Percentiles rank a stretch among this genome's conserved stretches.
These are phyloP conservation scores for Cryptosula pallasiana DNA, from an alignment of 2,888 invertebrate species.

Conservation along the genomic window DNA sequence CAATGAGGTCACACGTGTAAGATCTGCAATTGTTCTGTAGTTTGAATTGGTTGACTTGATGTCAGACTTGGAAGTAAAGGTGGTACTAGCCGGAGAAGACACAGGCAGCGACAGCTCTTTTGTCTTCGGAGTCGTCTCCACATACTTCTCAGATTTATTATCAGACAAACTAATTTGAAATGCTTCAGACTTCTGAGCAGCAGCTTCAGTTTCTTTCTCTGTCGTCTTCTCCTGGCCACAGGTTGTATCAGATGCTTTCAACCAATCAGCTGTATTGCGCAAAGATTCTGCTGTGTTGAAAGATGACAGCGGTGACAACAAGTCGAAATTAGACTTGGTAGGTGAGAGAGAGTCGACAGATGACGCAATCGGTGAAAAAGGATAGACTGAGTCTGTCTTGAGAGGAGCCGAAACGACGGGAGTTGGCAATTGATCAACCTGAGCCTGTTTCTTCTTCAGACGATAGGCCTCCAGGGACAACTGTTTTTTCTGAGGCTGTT, in stretches of 20 bases:
- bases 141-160: not conserved
- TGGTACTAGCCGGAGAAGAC: not conserved
- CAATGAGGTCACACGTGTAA: slow-evolving; percentile 12
- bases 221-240: not conserved
- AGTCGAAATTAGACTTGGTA: not conserved
- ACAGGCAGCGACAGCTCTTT: not conserved
- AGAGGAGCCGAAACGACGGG: not conserved
- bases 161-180: not conserved
- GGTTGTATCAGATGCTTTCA: not conserved
- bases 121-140: not conserved
- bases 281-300: not conserved
- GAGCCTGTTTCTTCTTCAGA: not conserved
- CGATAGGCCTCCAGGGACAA: slow-evolving; percentile 9
- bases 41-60: not conserved
- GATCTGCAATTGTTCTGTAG: not conserved
- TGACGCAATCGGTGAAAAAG: not conserved
- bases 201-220: not conserved
- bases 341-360: not conserved
- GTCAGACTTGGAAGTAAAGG: not conserved
- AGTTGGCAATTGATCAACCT: not conserved
- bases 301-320: not conserved
- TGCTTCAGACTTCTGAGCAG: not conserved
- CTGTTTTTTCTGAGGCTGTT: not conserved
- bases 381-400: not conserved
- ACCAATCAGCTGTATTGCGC: not conserved